Conservation (phyloP, 2,888 invertebrate species). For the Drosophila nr. perissopoda region DNA sequence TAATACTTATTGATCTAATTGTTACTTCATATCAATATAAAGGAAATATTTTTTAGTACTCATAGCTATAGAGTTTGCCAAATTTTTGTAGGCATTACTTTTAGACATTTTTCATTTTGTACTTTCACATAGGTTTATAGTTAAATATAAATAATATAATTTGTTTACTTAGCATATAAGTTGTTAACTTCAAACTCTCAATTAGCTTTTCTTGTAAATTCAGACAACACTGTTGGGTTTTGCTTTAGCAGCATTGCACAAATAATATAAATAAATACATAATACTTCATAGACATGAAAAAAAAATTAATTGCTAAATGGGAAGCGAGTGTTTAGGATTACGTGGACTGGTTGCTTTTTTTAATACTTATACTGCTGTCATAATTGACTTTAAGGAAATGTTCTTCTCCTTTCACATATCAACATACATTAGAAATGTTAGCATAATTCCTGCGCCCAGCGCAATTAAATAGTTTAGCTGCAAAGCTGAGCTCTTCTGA, state of each 20-base stretch:
- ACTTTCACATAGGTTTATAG: slow-evolving; percentile 34
- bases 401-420: slow-evolving; percentile 39
- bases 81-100: slow-evolving; percentile 9
- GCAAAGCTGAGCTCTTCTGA: slow-evolving; percentile 80
- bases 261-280: slow-evolving; percentile 24
- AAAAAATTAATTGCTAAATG: slow-evolving; percentile 18
- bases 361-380: slow-evolving; percentile 54
- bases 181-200: slow-evolving; percentile 36
- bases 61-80: slow-evolving; percentile 2
- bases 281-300: slow-evolving; percentile 14
- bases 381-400: slow-evolving; percentile 37
- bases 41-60: slow-evolving; percentile 20
- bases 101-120: slow-evolving; percentile 45
- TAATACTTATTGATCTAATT: neutral
- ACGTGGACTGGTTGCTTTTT: slow-evolving; percentile 15
- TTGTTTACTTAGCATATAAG: slow-evolving; percentile 33
- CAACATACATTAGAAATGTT: slow-evolving; percentile 83
- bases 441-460: slow-evolving; percentile 85
- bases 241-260: slow-evolving; percentile 60
- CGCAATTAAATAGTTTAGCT: slow-evolving; percentile 86
- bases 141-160: slow-evolving; percentile 29
- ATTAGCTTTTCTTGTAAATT: slow-evolving; percentile 26
- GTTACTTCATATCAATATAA: neutral
- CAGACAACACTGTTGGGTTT: slow-evolving; percentile 11
- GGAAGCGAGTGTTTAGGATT: neutral